Percentiles rank a stretch among this genome's conserved stretches.
These are phyloP conservation scores for Stegostoma tigrinum DNA, from an alignment of 2,113 vertebrate species.

Conservation along the genomic window DNA sequence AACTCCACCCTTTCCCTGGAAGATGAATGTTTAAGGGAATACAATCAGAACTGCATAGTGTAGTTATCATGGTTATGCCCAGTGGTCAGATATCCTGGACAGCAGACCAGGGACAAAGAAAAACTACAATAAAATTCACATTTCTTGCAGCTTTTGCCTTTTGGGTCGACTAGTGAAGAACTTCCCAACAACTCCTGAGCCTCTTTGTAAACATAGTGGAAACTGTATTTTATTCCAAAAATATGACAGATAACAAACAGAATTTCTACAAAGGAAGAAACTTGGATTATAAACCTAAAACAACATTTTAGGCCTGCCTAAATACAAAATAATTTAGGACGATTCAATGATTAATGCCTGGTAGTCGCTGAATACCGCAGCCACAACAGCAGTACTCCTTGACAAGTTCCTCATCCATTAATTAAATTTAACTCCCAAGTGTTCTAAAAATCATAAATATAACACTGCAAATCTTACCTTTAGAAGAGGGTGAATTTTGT, in stretches of 20 bases:
- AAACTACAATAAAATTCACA: neutral
- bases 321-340: neutral
- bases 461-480: slow-evolving; percentile 61
- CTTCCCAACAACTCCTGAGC: neutral
- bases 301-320: neutral
- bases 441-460: neutral
- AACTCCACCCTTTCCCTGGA: neutral
- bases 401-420: neutral
- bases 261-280: neutral
- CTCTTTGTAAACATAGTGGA: neutral
- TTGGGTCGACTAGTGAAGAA: neutral
- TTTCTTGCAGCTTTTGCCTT: neutral
- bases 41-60: neutral
- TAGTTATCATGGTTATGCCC: neutral
- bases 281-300: neutral
- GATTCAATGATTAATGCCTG: neutral
- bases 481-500: slow-evolving; percentile 93
- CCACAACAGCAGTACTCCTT: neutral
- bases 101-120: neutral
- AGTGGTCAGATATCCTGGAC: neutral
- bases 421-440: neutral
- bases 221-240: neutral
- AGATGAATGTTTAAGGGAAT: neutral
- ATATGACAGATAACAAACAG: neutral
- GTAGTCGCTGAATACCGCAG: neutral